Base-by-base conservation (phyloP, 2,113 vertebrate genomes). In the Perca flavescens region DNA sequence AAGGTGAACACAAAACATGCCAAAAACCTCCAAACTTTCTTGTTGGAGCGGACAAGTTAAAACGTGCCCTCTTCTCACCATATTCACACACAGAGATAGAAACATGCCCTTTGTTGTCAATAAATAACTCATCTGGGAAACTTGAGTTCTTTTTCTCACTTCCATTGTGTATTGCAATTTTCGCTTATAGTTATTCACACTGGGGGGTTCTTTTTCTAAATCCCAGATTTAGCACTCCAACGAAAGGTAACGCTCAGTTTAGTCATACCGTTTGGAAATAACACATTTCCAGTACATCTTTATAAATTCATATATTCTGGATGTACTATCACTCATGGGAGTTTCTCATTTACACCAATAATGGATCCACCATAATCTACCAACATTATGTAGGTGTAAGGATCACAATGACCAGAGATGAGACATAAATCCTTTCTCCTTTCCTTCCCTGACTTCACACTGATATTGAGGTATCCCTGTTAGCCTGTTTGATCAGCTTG, bases 401-500 rank as follows among this genome's bases (percentile, higher is more conserved):
- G 71, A 69, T 85, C 79, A 60, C 74, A 77, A 11, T 57, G 76
- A 73, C 70, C 80, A 77, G 57, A 75, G 53, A 82, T 50, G 71
- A 76, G 65, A 79, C 74, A 40, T 83, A 74, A 89, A 88, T 49
- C 87, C 79, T 82, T 83, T 76, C 88, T 92, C 84, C 28, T 28
- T 78, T 85, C 57, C 63, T 28, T 28, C 28, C 61, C 84, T 79
- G 84, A 71, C 77, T 88, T 58, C 56, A 61, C 85, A 36, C 81
- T 67, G 87, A 89, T 86, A 89, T 50, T 28, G 67, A 86, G 80
- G 75, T 81, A 68, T 76, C 88, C 58, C 83, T 52, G 84, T 74
- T 79, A 68, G 83, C 65, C 64, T 91, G 88, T 94, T 94, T 93
- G 92, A 91, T 91, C 89, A 93, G 89, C 85, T 65, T 82, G 89